These are phyloP conservation scores for Danaus melanippus DNA, from an alignment of 1,140 invertebrate genomes.

Conservation along the genomic window DNA sequence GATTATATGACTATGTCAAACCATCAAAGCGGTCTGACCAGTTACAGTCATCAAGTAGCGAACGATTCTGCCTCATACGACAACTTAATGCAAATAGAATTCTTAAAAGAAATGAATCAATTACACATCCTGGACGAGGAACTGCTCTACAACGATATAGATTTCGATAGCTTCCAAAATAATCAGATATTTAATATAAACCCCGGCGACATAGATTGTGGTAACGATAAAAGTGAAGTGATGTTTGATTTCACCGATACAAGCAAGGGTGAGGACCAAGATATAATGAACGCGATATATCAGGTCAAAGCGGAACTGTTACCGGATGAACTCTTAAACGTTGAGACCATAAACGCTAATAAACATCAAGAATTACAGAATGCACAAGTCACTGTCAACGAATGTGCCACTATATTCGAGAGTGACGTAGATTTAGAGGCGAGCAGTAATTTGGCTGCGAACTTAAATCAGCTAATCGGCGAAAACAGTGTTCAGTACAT, in stretches of 20 bases:
- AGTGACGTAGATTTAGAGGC: conserved; percentile 63
- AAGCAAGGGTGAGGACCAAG: conserved; percentile 45
- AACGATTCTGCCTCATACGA: conserved; percentile 34
- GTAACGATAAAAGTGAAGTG: conserved; percentile 41
- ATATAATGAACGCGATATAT: conserved; percentile 52
- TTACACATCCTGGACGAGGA: conserved; percentile 56
- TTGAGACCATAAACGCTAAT: conserved; percentile 29
- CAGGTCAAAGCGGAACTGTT: conserved; percentile 44
- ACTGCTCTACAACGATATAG: conserved; percentile 55
- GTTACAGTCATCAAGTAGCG: conserved; percentile 16
- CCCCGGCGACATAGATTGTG: conserved; percentile 41
- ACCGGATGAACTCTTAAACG: conserved; percentile 50
- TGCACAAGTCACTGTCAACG: conserved; percentile 37
- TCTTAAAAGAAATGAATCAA: conserved; percentile 59
- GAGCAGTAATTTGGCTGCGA: conserved; percentile 58
- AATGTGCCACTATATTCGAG: conserved; percentile 63
- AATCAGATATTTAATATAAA: conserved; percentile 53
- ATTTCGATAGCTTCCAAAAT: conserved; percentile 55
- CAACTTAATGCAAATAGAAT: conserved; percentile 55
- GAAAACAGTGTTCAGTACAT: conserved; percentile 65
- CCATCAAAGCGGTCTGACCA: conserved; percentile 33
- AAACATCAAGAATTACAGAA: conserved; percentile 23
- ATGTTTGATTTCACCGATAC: conserved; percentile 49
- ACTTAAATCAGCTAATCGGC: conserved; percentile 63
- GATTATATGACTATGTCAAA: conserved; percentile 50